A percentile compares a stretch with the other conserved stretches of the same genome.
Evolutionary conservation across 2,113 vertebrate species (phyloP).

Genomic region (Polypterus senegalus): DNA sequence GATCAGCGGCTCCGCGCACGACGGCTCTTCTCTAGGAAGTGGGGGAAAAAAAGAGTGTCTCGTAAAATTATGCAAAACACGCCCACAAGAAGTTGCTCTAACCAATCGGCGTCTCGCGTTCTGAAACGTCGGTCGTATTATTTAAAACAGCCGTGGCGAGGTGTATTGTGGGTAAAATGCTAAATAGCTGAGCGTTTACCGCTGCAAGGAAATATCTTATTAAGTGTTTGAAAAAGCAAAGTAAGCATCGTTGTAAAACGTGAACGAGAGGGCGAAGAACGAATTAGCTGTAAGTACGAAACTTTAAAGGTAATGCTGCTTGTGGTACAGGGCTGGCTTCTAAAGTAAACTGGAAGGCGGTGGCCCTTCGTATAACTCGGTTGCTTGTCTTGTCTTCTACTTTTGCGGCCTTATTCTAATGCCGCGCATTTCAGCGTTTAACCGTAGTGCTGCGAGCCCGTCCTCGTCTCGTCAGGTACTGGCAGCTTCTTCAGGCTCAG

Average conservation of each 20-base stretch:
- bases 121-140: neutral
- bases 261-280: too few relatives aligned
- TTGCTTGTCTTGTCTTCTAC: too few relatives aligned
- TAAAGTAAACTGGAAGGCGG: neutral
- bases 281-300: too few relatives aligned
- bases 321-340: neutral
- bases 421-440: too few relatives aligned
- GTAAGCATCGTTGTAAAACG: too few relatives aligned
- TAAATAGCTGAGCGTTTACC: neutral
- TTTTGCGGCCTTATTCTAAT: too few relatives aligned
- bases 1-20: neutral
- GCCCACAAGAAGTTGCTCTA: neutral
- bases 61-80: neutral
- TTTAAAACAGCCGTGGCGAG: neutral
- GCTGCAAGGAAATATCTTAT: neutral
- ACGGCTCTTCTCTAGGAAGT: neutral
- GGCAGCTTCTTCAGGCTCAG: too few relatives aligned
- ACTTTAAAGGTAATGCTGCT: too few relatives aligned
- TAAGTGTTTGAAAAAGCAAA: neutral
- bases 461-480: too few relatives aligned
- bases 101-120: too few relatives aligned
- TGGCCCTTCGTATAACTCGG: too few relatives aligned
- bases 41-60: neutral
- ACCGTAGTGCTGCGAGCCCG: too few relatives aligned
- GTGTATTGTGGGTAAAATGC: constrained; percentile 18